Base-by-base conservation (phyloP, 2,888 invertebrate species). In the Drosophila silvestris region DNA sequence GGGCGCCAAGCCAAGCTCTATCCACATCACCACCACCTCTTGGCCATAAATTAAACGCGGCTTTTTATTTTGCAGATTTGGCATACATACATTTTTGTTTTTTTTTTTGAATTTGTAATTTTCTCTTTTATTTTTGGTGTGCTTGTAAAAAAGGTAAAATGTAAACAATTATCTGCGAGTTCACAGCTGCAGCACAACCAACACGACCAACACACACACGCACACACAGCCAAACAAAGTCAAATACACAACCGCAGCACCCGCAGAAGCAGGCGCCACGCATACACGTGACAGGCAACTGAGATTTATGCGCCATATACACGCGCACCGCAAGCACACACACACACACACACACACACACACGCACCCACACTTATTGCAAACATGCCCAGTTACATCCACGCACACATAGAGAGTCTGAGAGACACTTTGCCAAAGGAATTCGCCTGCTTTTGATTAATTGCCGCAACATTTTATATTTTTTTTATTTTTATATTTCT, bases 371-470 rank as follows among this genome's bases (percentile, higher is more conserved):
- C 10, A 51, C 53, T 39, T 33, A 51, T 19, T 10, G 41, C 70
- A 64, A 53, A 61, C 61, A 52, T 44, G 61, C 44, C 67, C 56
- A 61, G 56, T 71, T 58, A 72, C 60, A 66, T 59, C 62, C 63
- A 33, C 54, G 63, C 50, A 64, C 56, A 70, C 73, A 71, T 58
- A 58, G 56, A 50, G 59, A 65, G 37, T 50, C 65, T 72, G 56
- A 77, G 73, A 79, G 77, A 86, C 74, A 79, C 74, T 80, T 80
- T 82, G 76, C 78, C 60, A 80, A 77, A 80, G 83, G 77, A 87
- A 91, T 91, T 85, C 89, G 74, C 74, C 80, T 90, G 81, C 89
- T 86, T 90, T 89, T 90, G 89, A 91, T 89, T 90, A 86, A 91
- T 91, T 91, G 89, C 84, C 81, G 85, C 85, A 77, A 84, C 90